Base-by-base conservation (phyloP, 2,113 vertebrate species). In the Artemisiospiza belli region DNA sequence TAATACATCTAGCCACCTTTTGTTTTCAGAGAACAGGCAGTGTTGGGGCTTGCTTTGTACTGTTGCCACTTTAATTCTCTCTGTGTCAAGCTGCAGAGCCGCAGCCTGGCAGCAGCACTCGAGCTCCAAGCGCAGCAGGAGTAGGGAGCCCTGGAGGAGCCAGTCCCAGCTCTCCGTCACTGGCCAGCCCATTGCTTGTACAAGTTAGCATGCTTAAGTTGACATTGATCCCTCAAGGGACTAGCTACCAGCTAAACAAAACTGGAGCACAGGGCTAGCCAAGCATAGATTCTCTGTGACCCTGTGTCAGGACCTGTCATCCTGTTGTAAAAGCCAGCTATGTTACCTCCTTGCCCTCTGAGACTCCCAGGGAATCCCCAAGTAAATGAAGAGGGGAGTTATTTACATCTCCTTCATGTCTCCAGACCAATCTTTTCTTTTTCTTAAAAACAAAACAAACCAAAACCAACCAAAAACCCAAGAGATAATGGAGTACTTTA, bases 301-400 rank as follows among this genome's bases (percentile, higher is more conserved):
- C 92, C 75, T 14, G 55, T 93, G 96, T 95, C 94, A 93, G 63
- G 94, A 92, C 92, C 90, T 89, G 94, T 93, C 92, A 94, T 94
- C 83, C 69, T 64, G 41, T 67, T 92, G 81, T 83, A 84, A 95
- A 96, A 95, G 94, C 89, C 81, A 82, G 89, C 80, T 84, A 87
- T 91, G 89, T 91, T 89, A 89, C 83, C 93, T 94, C 89, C 74
- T 54, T 84, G 94, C 70, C 91, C 91, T 74, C 58, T 31, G 73
- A 83, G 83, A 93, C 91, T 97, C 52, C 33, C 64, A 73, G 95
- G 92, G 94, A 95, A 93, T 94, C 92, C 92, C 87, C 76, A 20
- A 91, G 86, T 83, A 83, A 94, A 76, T 18, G 62, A 62, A 69
- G 41, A 47, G 25, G 33, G 27, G 21, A 31, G 33, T 74, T 81